phyloP scores from a whole-genome alignment of 2,113 vertebrate species.

The Campylorhamphus procurvoides region DNA sequence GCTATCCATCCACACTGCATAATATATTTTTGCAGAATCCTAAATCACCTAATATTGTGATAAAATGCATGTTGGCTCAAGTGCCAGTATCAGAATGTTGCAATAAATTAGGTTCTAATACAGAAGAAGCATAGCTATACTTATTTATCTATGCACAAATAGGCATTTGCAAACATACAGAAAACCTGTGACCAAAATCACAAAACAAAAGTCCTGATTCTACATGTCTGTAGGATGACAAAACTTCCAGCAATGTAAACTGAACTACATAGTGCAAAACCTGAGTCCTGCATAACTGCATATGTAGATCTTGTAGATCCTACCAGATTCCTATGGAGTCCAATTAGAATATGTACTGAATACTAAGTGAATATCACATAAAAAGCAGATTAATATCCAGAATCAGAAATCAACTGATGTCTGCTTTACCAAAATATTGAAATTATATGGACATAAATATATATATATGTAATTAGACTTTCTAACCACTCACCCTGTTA shows the following conservation, averaged over 20 bases:
- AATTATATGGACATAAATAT: background rate
- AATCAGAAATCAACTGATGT: background rate
- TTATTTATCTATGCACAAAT: slow-evolving; percentile 26
- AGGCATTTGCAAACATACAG: fast-evolving
- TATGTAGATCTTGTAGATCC: background rate
- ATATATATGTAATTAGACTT: background rate
- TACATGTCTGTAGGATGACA: background rate
- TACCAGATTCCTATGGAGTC: background rate
- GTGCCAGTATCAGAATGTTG: background rate
- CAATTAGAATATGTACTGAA: background rate
- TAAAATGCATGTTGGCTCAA: slow-evolving; percentile 51
- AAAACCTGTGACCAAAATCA: background rate
- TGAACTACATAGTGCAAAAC: background rate
- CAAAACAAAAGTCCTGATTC: background rate
- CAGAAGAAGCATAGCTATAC: background rate
- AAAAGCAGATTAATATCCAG: background rate
- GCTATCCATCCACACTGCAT: slow-evolving; percentile 22
- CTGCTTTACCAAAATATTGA: slow-evolving; percentile 19
- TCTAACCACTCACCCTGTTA: background rate
- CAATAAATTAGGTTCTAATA: slow-evolving; percentile 60
- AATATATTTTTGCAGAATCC: slow-evolving; percentile 56
- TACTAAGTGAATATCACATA: background rate
- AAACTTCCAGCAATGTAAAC: background rate
- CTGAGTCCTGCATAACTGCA: background rate
- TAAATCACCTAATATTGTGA: slow-evolving; percentile 55